Evolutionary conservation across 2,797 vertebrate species (phyloP).

Genomic region (Psittacula derbiana): DNA sequence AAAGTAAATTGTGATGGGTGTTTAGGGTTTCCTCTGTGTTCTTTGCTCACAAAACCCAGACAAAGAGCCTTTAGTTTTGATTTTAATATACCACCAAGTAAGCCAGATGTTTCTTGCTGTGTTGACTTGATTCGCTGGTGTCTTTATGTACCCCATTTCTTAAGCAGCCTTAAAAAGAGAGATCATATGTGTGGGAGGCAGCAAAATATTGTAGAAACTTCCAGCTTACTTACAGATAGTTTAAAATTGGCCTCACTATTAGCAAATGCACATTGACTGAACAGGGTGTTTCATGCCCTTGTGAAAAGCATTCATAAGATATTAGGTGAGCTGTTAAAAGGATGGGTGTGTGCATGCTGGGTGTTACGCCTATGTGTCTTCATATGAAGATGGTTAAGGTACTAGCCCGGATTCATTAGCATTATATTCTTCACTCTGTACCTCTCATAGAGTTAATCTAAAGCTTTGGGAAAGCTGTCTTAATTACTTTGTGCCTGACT

Average conservation of each 20-base stretch:
- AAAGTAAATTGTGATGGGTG: neutral
- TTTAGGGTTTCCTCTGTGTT: neutral
- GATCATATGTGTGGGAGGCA: neutral
- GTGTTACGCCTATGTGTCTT: neutral
- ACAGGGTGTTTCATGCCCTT: neutral
- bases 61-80: neutral
- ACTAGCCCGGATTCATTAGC: neutral
- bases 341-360: rapidly evolving
- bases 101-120: neutral
- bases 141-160: neutral
- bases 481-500: neutral
- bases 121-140: neutral
- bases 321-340: neutral
- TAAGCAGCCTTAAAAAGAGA: neutral
- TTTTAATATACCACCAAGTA: neutral
- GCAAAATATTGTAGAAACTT: neutral
- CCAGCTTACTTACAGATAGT: neutral
- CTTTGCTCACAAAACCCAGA: neutral
- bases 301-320: neutral
- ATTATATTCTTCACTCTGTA: neutral
- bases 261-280: neutral
- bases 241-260: neutral
- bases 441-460: neutral
- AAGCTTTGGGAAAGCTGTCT: neutral
- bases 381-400: neutral